phyloP scores from a whole-genome alignment of 2,797 vertebrate genomes.

The Yasuhikotakia modesta region DNA sequence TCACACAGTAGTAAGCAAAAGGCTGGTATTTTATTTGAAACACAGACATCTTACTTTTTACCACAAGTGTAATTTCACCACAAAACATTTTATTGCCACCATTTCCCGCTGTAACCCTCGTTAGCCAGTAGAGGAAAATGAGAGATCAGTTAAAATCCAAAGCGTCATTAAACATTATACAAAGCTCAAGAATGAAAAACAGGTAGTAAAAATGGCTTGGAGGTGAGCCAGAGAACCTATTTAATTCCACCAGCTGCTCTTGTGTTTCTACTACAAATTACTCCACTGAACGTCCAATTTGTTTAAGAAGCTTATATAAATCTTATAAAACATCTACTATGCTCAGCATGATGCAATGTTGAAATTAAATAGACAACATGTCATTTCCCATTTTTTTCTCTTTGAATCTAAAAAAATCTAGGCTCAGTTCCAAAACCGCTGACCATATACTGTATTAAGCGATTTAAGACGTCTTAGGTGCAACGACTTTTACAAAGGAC shows the following conservation, averaged over 20 bases:
- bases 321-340: constrained; percentile 36
- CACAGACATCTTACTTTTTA: not conserved
- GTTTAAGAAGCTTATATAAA: constrained; percentile 68
- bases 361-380: constrained; percentile 17
- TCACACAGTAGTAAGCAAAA: not conserved
- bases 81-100: constrained; percentile 52
- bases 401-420: not conserved
- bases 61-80: constrained; percentile 29
- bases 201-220: constrained; percentile 70
- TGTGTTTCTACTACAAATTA: constrained; percentile 71
- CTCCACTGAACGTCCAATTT: constrained; percentile 71
- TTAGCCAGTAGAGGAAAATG: constrained; percentile 68
- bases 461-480: not conserved
- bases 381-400: not conserved
- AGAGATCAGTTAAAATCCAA: constrained; percentile 77
- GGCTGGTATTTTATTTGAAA: not conserved
- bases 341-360: not conserved
- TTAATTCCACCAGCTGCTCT: constrained; percentile 75
- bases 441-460: not conserved
- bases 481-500: not conserved
- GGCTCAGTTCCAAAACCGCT: not conserved
- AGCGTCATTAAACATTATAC: constrained; percentile 78
- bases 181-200: constrained; percentile 73
- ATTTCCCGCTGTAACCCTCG: constrained; percentile 58
- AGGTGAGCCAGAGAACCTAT: constrained; percentile 71